Conservation (phyloP, 1,140 invertebrate genomes). For the Drosophila bifasciata region DNA sequence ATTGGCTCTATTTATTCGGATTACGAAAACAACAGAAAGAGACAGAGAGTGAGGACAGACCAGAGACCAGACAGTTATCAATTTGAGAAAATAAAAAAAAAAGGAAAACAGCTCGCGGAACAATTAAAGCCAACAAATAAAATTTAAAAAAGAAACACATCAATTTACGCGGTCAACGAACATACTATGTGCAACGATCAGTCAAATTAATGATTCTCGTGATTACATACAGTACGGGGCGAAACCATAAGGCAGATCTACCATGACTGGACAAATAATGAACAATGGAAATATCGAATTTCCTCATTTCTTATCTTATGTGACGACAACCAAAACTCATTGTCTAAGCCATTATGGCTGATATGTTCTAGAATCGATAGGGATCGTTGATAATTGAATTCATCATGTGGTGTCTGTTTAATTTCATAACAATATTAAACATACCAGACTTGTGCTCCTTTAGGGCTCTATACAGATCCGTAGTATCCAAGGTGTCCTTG, state of each 20-base stretch:
- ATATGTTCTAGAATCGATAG: no score
- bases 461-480: constrained; percentile 86
- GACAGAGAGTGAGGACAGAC: no score
- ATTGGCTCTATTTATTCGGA: constrained; percentile 26
- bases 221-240: constrained; percentile 22
- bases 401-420: neutral
- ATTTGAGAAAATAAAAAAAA: constrained; percentile 19
- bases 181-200: constrained; percentile 58
- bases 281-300: no score
- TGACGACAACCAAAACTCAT: no score
- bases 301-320: no score
- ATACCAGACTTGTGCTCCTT: constrained; percentile 85
- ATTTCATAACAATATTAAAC: constrained; percentile 14
- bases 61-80: constrained; percentile 30
- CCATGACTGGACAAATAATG: no score
- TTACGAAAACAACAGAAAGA: constrained; percentile 30
- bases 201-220: constrained; percentile 43
- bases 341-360: no score
- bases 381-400: neutral
- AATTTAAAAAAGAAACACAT: constrained; percentile 20
- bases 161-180: constrained; percentile 50
- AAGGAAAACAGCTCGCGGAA: constrained; percentile 11
- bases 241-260: constrained; percentile 8
- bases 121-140: constrained; percentile 22
- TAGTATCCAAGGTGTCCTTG: constrained; percentile 85